phyloP scores from a whole-genome alignment of 2,888 invertebrate genomes.

The Orthosia gracilis region DNA sequence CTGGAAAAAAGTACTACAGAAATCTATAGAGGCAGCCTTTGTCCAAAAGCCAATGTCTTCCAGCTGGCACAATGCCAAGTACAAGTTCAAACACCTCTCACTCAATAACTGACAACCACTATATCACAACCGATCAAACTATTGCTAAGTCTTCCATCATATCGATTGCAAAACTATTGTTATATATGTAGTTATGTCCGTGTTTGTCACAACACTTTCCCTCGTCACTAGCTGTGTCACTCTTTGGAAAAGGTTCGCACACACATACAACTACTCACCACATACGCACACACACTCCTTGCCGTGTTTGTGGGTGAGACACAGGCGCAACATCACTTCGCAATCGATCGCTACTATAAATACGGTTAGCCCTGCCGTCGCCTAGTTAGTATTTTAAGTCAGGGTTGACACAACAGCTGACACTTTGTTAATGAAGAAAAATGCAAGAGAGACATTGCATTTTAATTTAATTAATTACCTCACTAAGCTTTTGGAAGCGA shows the following conservation, averaged over 20 bases:
- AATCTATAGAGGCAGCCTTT: neutral
- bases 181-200: slow-evolving; percentile 15
- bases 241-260: slow-evolving; percentile 24
- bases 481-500: neutral
- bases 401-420: slow-evolving; percentile 37
- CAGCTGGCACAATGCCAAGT: neutral
- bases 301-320: slow-evolving; percentile 2
- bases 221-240: slow-evolving; percentile 31
- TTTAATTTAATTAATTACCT: neutral
- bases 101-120: slow-evolving; percentile 8
- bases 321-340: slow-evolving; percentile 36
- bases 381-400: slow-evolving; percentile 48
- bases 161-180: slow-evolving; percentile 41
- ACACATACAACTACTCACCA: neutral
- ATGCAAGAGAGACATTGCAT: neutral
- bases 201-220: slow-evolving; percentile 52
- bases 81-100: slow-evolving; percentile 13
- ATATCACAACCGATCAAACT: slow-evolving; percentile 13
- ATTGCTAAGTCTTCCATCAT: slow-evolving; percentile 13
- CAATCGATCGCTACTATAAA: slow-evolving; percentile 69
- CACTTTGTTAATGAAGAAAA: slow-evolving; percentile 13
- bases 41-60: neutral
- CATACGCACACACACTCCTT: neutral
- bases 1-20: too few species aligned
- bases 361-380: slow-evolving; percentile 63